These are phyloP conservation scores for Cyphomyrmex costatus DNA, from an alignment of 1,140 invertebrate genomes.

Conservation along the genomic window DNA sequence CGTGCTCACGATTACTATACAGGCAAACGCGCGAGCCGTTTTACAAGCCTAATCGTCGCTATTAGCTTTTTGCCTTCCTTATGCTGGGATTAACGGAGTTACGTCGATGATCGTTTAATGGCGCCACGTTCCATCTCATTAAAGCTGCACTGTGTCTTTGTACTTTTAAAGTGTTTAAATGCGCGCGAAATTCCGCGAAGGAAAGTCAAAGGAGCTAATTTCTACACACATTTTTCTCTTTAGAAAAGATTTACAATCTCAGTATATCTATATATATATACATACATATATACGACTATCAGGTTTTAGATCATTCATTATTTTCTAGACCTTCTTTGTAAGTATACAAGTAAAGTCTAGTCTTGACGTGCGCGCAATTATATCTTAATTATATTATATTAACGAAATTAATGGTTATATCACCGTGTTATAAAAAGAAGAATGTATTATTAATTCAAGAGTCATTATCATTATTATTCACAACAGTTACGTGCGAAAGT, in stretches of 20 bases:
- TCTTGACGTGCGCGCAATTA: background rate
- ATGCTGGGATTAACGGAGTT: constrained; percentile 25
- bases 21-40: background rate
- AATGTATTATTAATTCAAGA: constrained; percentile 35
- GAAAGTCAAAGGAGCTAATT: background rate
- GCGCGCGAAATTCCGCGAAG: background rate
- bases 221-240: background rate
- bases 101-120: constrained; percentile 51
- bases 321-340: background rate
- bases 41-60: constrained; percentile 48
- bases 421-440: background rate
- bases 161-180: constrained; percentile 11
- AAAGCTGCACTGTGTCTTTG: constrained; percentile 16
- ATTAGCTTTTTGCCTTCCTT: constrained; percentile 54
- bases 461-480: background rate
- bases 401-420: constrained; percentile 3
- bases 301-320: background rate
- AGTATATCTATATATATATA: background rate
- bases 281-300: background rate
- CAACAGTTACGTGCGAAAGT: constrained; percentile 13
- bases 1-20: constrained; percentile 7
- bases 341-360: background rate
- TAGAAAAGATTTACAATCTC: background rate
- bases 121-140: constrained; percentile 41
- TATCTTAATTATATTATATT: constrained; percentile 8